Percentiles rank a stretch among this genome's conserved stretches.
phyloP scores from a whole-genome alignment of 30 jellyfish, hydroid and myxozoan species.

The Hydractinia symbiolongicarpus region DNA sequence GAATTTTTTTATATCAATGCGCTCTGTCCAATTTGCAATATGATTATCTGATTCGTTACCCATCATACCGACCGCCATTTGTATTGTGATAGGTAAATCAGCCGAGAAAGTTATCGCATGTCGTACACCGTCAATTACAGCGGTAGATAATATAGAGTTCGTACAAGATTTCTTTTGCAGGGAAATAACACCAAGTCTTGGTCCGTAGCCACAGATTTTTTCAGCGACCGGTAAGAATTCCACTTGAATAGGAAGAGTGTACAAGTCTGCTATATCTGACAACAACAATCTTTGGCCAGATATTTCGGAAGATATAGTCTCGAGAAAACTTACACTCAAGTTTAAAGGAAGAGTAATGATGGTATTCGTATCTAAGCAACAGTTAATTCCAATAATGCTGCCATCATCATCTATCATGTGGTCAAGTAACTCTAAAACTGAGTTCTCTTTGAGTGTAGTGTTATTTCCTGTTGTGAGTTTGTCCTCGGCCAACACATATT shows the following conservation, averaged over 20 bases:
- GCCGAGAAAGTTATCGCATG: slow-evolving; percentile 75
- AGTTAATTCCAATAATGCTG: slow-evolving; percentile 14
- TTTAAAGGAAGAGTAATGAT: slow-evolving; percentile 45
- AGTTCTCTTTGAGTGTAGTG: background rate
- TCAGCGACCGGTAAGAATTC: slow-evolving; percentile 38
- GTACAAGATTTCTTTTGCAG: slow-evolving; percentile 26
- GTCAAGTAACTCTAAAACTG: slow-evolving; percentile 11
- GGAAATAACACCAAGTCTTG: slow-evolving; percentile 56
- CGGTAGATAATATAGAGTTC: slow-evolving; percentile 54
- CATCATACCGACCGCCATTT: slow-evolving; percentile 51
- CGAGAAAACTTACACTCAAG: slow-evolving; percentile 46
- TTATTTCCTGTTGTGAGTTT: background rate
- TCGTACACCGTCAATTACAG: slow-evolving; percentile 52
- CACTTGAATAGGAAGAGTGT: slow-evolving; percentile 54
- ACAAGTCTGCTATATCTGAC: slow-evolving; percentile 44
- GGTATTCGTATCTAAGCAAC: background rate
- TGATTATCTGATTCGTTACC: slow-evolving; percentile 20
- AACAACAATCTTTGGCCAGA: slow-evolving; percentile 30
- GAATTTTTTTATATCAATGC: slow-evolving; percentile 17
- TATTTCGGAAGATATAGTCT: slow-evolving; percentile 44
- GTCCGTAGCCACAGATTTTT: slow-evolving; percentile 60
- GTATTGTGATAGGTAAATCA: slow-evolving; percentile 69
- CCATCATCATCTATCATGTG: slow-evolving; percentile 13
- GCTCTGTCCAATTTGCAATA: background rate
- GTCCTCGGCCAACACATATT: background rate